These are phyloP conservation scores for human DNA, from an alignment of 2,113 vertebrate species.

Conservation along the genomic window DNA sequence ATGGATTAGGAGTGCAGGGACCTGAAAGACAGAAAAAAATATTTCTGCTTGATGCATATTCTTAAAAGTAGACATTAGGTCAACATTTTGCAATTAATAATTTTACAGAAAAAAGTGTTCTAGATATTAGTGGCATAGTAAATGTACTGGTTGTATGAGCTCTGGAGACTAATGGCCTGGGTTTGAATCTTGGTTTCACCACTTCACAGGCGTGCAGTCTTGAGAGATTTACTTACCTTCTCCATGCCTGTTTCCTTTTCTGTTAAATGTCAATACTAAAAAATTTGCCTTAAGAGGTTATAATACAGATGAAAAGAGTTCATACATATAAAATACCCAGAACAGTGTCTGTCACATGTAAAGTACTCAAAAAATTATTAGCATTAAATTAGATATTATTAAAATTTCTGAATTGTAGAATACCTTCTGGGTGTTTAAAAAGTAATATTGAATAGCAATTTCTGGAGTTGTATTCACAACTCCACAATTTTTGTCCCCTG, in stretches of 20 bases:
- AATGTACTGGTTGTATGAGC: background rate
- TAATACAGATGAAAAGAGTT: background rate
- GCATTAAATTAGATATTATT: background rate
- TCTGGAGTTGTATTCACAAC: background rate
- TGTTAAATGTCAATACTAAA: background rate
- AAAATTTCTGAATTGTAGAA: background rate
- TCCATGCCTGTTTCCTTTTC: background rate
- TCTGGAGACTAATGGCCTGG: background rate
- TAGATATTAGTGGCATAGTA: background rate
- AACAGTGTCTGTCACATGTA: background rate
- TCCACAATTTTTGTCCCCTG: background rate
- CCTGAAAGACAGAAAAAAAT: constrained; percentile 82
- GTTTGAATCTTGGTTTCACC: background rate
- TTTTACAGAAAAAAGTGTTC: background rate
- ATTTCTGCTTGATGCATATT: background rate
- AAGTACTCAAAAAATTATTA: background rate
- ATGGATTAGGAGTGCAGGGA: constrained; percentile 96
- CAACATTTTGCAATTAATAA: background rate
- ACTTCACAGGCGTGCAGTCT: background rate
- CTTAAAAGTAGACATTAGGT: background rate
- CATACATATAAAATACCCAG: background rate
- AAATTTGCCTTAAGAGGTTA: background rate
- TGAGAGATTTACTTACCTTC: background rate
- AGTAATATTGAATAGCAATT: background rate
- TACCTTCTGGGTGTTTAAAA: background rate